Base-by-base conservation (phyloP, 2,113 vertebrate genomes). In the Atrichornis clamosus region DNA sequence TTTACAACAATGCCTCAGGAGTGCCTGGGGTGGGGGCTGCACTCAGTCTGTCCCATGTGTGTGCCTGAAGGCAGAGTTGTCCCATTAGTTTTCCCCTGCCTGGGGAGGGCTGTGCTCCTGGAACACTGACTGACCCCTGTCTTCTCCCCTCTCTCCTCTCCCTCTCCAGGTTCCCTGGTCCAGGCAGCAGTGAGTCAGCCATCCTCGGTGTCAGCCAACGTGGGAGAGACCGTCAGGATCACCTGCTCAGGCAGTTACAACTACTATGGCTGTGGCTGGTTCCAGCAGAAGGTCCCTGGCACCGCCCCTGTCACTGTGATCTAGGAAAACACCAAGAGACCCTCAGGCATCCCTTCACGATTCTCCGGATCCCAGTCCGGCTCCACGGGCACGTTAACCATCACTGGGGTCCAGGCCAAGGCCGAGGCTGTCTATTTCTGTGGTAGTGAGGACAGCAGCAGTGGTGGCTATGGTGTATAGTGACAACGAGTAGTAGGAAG, bases 261-360 rank as follows among this genome's bases (percentile, higher is more conserved):
- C 15, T 8, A 41, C 10, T 13, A 10, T 46, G 30, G 13, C 8
- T 16, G 15, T 41, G 24, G 41, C 9, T 97, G 96, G 88, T 67
- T 4, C 9, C 87, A 63, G 53, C 70, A 93, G 82, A 96, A 84
- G 67, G 28, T 32, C 1, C 63, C 63, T 67, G 68, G 53, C 32
- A 72, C 0, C 49, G 49, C 0, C 68, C 19, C 16, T 35, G 7
- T 68, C 80, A 42, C 77, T 37, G 19, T 94, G 53, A 85, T 73
- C 56, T 89, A 85, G 0, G 0, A 0, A 0, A 27, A 7, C 1
- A 15, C 0, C 39, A 18, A 22, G 0, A 75, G 47, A 84, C 72
- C 76, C 53, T 70, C 73, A 0, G 68, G 1, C 46, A 73, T 85
- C 52, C 77, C 89, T 49, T 67, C 37, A 0, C 9, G 13, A 13